Evolutionary conservation across 2,113 vertebrate species (phyloP), one percentile per base, ranked within the genome.

Genomic region (Sigmodon hispidus): DNA sequence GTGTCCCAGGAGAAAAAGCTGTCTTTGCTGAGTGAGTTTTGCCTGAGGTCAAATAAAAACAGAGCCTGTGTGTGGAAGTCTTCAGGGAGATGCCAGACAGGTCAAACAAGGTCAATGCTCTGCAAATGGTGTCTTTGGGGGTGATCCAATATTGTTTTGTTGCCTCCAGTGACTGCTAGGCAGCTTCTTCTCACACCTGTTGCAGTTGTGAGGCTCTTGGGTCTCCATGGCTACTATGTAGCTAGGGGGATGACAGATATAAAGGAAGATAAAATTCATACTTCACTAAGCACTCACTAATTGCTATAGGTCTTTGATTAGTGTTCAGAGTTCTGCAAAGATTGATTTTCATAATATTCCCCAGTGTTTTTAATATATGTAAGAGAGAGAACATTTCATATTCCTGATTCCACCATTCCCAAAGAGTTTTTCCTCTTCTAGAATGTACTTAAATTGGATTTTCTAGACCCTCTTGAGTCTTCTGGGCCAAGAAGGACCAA

Each of bases 401-500:
- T 43, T 50, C 50, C 15, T 70, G 21, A 48, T 2, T 63, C 50
- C 12, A 45, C 79, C 88, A 36, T 70, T 85, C 34, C n/a, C 88
- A 7, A 76, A 90, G 24, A 24, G 57, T 59, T 86, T 80, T n/a
- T 91, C 40, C 19, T 85, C 48, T 83, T 69, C 16, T 36, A 87
- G 11, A 40, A 79, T 45, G 40, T 87, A 83, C 73, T 73, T 43
- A 83, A 73, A 52, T 17, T 45, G 45, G 6, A 13, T 45, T 3
- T 3, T 69, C 91, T 75, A 72, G 31, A 87, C 29, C 17, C 48
- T 79, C n/a, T 43, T 77, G 52, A 76, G n/a, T 89, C 40, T 61
- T 89, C 48, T 31, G 57, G 45, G 76, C 31, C 40, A 89, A 94
- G 87, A 92, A 80, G 77, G 87, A 89, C 21, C 90, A 43, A 77